These are phyloP conservation scores for Acanthopagrus latus DNA, from an alignment of 2,797 vertebrate species.

Conservation along the genomic window DNA sequence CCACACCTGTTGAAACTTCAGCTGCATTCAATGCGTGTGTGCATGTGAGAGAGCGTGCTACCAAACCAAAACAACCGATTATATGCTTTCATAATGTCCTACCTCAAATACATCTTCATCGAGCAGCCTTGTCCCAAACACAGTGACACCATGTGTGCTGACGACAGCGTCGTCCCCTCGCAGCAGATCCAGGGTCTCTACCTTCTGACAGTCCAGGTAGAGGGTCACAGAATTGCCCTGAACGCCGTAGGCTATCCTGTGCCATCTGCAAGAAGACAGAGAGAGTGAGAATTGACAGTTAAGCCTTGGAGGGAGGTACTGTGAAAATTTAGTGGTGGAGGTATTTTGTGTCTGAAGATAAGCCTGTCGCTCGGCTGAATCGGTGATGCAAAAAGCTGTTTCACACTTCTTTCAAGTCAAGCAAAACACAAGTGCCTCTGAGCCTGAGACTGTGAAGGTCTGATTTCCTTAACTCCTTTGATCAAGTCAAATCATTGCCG, in stretches of 20 bases:
- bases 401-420: conserved; percentile 26
- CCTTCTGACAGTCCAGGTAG: conserved; percentile 88
- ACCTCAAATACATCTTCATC: conserved; percentile 93
- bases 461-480: conserved; percentile 36
- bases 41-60: neutral
- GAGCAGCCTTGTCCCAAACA: conserved; percentile 89
- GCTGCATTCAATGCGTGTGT: no score
- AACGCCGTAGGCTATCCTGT: conserved; percentile 90
- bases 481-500: conserved; percentile 34
- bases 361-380: conserved; percentile 18
- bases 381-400: conserved; percentile 12
- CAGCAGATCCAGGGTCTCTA: conserved; percentile 81
- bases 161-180: conserved; percentile 82
- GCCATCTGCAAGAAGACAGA: conserved; percentile 87
- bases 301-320: neutral
- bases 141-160: conserved; percentile 87
- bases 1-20: neutral
- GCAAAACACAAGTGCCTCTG: conserved; percentile 20
- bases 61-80: neutral
- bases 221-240: conserved; percentile 85
- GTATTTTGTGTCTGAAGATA: conserved; percentile 1
- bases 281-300: neutral
- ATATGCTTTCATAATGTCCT: conserved; percentile 17
- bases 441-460: conserved; percentile 12
- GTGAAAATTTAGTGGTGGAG: neutral